A percentile compares a stretch with the other conserved stretches of the same genome.
Conservation (phyloP, 2,113 vertebrate genomes). For the Bettongia penicillata region DNA sequence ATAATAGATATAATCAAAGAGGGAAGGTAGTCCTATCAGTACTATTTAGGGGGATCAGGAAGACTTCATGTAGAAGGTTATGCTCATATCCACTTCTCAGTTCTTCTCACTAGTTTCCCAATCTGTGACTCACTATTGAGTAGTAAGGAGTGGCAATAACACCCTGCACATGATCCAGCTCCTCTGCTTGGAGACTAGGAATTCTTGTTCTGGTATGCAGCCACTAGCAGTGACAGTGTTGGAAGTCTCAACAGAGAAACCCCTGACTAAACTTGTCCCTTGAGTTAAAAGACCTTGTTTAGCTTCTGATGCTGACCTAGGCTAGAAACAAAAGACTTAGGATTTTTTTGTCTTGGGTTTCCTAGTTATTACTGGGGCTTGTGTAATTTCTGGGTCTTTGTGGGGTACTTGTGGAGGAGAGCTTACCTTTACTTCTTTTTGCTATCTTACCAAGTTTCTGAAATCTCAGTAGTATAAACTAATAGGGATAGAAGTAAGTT, state of each 20-base stretch:
- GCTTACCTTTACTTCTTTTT: not conserved
- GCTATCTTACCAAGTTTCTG: not conserved
- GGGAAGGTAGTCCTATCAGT: not conserved
- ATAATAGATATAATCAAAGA: not conserved
- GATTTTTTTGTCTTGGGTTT: not conserved
- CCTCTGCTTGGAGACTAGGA: not conserved
- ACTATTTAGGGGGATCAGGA: not conserved
- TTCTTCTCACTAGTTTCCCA: too few relatives aligned
- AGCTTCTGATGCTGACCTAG: not conserved
- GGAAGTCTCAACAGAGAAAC: not conserved
- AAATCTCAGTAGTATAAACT: not conserved
- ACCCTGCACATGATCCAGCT: not conserved
- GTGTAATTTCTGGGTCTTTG: not conserved
- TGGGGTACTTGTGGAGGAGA: not conserved
- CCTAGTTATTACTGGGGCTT: not conserved
- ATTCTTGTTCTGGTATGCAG: not conserved
- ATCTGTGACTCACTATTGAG: too few relatives aligned
- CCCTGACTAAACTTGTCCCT: not conserved
- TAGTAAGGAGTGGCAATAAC: too few relatives aligned
- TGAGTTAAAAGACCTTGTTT: not conserved
- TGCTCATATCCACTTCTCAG: not conserved
- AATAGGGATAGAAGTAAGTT: not conserved
- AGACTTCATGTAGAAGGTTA: not conserved
- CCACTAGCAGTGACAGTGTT: not conserved
- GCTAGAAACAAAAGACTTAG: not conserved